Conservation (phyloP, 1,140 invertebrate species). For the Latrodectus geometricus region DNA sequence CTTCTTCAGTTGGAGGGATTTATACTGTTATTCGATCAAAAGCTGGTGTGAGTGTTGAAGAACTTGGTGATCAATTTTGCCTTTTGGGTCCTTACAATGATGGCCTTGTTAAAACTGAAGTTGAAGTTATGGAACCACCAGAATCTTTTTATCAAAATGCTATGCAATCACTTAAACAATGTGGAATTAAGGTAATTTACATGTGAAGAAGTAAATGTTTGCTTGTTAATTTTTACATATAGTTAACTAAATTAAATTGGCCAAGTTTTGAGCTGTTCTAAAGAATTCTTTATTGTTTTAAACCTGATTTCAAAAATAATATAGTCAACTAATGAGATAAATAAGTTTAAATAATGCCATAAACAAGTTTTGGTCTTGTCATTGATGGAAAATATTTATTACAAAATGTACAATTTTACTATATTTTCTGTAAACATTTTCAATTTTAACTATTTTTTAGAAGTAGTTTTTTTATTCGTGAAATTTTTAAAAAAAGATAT, state of each 20-base stretch:
- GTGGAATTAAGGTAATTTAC: constrained; percentile 85
- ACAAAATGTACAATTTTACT: no score
- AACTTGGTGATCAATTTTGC: constrained; percentile 98
- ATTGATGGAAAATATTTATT: no score
- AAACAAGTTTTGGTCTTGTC: no score
- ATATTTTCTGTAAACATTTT: no score
- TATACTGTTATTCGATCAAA: constrained; percentile 99
- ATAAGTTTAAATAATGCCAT: no score
- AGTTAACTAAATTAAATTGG: neutral
- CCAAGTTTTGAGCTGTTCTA: no score
- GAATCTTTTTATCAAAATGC: constrained; percentile 83
- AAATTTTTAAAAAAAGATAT: no score
- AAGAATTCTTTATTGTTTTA: no score
- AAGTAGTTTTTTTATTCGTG: no score
- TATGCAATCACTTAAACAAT: constrained; percentile 83
- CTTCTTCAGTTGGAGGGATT: constrained; percentile 88
- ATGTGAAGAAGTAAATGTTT: constrained; percentile 60
- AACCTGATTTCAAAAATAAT: no score
- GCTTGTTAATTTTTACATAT: constrained; percentile 7
- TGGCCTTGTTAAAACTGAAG: constrained; percentile 90
- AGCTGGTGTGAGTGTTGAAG: constrained; percentile 96
- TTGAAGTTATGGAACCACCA: constrained; percentile 88
- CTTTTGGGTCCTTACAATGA: constrained; percentile 96
- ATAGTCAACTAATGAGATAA: no score
- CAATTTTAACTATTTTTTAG: no score